These are phyloP conservation scores for Watsonalla cultraria DNA, from an alignment of 2,888 invertebrate genomes.

Conservation along the genomic window DNA sequence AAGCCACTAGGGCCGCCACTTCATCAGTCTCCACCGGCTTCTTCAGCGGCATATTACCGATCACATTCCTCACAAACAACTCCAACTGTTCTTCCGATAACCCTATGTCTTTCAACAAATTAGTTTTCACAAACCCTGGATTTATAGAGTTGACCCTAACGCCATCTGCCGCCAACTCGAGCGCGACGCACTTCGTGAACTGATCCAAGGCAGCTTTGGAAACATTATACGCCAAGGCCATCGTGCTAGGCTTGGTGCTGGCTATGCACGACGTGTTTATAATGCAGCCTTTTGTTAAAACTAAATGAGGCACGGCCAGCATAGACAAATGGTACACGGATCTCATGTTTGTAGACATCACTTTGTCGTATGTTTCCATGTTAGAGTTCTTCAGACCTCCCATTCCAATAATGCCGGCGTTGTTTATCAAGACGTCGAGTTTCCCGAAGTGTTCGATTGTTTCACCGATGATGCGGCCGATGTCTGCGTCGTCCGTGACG, in stretches of 20 bases:
- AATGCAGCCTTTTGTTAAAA: conserved; percentile 88
- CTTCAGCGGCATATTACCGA: conserved; percentile 91
- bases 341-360: conserved; percentile 92
- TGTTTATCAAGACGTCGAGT: conserved; percentile 89
- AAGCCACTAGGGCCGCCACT: conserved; percentile 91
- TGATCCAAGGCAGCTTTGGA: conserved; percentile 97
- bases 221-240: conserved; percentile 91
- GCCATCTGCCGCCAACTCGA: conserved; percentile 88
- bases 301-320: conserved; percentile 89
- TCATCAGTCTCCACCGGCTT: conserved; percentile 89
- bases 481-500: conserved; percentile 82
- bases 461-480: conserved; percentile 81
- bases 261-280: conserved; percentile 95
- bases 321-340: conserved; percentile 89
- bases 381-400: conserved; percentile 90
- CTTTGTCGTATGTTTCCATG: conserved; percentile 89
- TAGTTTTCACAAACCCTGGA: conserved; percentile 95
- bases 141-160: conserved; percentile 94
- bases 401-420: conserved; percentile 88
- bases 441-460: conserved; percentile 84
- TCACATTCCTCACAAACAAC: conserved; percentile 79
- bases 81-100: conserved; percentile 84
- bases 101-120: conserved; percentile 85
- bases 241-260: conserved; percentile 82
- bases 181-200: conserved; percentile 92